A percentile compares a stretch with the other conserved stretches of the same genome.
These are phyloP conservation scores for Listronotus oregonensis DNA, from an alignment of 1,140 invertebrate genomes.

Conservation along the genomic window DNA sequence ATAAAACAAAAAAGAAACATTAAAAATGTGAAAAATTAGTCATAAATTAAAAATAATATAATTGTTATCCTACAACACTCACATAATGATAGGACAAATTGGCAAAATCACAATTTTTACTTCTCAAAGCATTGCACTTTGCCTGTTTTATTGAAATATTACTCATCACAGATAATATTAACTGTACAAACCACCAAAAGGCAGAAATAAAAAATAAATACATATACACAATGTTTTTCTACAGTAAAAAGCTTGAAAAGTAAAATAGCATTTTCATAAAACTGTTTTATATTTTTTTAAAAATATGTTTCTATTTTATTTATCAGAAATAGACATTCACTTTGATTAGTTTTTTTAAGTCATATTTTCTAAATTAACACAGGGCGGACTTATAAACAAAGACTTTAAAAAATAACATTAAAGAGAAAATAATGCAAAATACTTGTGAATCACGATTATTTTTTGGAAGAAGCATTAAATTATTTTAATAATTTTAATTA, in stretches of 20 bases:
- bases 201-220: conserved; percentile 34
- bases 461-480: too few species aligned
- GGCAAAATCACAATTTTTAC: conserved; percentile 53
- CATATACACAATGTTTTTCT: conserved; percentile 22
- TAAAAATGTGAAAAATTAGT: conserved; percentile 52
- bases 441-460: too few species aligned
- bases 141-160: conserved; percentile 38
- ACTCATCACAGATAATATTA: conserved; percentile 53
- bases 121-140: conserved; percentile 55
- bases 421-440: too few species aligned
- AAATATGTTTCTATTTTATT: conserved; percentile 28
- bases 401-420: too few species aligned
- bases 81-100: conserved; percentile 46
- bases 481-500: too few species aligned
- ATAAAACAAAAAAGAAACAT: conserved; percentile 46
- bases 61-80: conserved; percentile 37
- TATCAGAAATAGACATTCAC: conserved; percentile 17
- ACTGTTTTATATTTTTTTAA: conserved; percentile 28
- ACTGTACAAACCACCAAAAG: conserved; percentile 37
- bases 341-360: conserved; percentile 1
- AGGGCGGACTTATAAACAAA: too few species aligned
- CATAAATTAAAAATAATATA: conserved; percentile 42
- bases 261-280: conserved; percentile 20
- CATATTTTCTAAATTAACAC: not conserved
- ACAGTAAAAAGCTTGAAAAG: conserved; percentile 20